These are phyloP conservation scores for Stenolophus ochropezus DNA, from an alignment of 2,888 invertebrate species.

Conservation along the genomic window DNA sequence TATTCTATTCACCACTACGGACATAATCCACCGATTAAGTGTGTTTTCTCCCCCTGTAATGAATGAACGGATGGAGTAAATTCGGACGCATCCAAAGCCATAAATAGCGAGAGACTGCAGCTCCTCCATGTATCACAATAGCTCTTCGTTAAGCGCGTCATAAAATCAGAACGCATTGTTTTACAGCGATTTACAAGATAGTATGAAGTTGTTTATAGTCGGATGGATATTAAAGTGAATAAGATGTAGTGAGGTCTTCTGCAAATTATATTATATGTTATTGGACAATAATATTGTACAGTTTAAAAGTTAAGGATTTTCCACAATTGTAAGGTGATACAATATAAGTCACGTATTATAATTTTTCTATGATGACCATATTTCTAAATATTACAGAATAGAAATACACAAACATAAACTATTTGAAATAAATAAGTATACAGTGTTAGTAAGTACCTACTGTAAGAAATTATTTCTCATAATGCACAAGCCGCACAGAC, in stretches of 20 bases:
- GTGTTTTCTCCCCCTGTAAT: neutral
- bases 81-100: neutral
- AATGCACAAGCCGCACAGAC: too few relatives aligned
- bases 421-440: too few relatives aligned
- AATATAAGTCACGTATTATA: too few relatives aligned
- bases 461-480: too few relatives aligned
- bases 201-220: neutral
- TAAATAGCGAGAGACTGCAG: neutral
- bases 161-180: conserved; percentile 37
- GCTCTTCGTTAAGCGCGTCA: conserved; percentile 37
- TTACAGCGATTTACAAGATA: neutral
- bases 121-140: conserved; percentile 32
- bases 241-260: neutral
- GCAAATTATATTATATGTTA: too few relatives aligned
- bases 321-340: too few relatives aligned
- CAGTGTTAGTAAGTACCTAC: too few relatives aligned
- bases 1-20: neutral
- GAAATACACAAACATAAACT: too few relatives aligned
- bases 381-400: too few relatives aligned
- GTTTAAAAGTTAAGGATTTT: too few relatives aligned
- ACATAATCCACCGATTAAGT: conserved; percentile 17
- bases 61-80: conserved; percentile 5
- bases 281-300: too few relatives aligned
- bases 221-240: neutral
- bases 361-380: too few relatives aligned